Evolutionary conservation across 1,140 invertebrate species (phyloP), one percentile per base, ranked within the genome.

Genomic region (Heliconius himera): DNA sequence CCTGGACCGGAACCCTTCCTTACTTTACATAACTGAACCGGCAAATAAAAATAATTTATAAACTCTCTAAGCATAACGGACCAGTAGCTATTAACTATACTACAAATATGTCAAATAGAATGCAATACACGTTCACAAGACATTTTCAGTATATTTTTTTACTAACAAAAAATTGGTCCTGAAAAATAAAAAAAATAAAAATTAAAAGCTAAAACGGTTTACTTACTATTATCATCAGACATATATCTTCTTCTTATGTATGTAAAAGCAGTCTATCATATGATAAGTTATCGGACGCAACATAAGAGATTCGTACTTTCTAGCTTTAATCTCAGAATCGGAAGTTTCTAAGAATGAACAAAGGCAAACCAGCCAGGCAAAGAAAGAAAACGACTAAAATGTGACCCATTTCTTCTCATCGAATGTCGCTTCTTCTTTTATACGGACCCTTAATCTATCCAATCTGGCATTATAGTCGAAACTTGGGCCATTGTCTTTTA

Each of bases 401-500:
- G 76, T 78, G 78, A 80, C 70, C 72, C n/a, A 54, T 80, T 82
- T 77, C 75, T 80, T 85, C 73, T 73, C 70, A 83, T 87, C 77
- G 84, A 86, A 87, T 85, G 85, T 82, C 84, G 78, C 82, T 87
- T 70, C 70, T 87, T 85, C 75, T 84, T 85, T 85, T 82, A 80
- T 79, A 84, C 77, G 82, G 84, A 81, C 86, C 77, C 88, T 90
- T 91, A 93, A 91, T 91, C 89, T 89, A 85, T 85, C 88, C 85
- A 86, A 90, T 91, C 87, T 86, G 85, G 83, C 85, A 87, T 91
- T 90, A 90, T 81, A 89, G 87, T 87, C 89, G 85, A 89, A 91
- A 91, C 83, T 91, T 93, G 80, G 85, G 87, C 85, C 88, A 87
- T 93, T 91, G 82, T 86, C 87, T 86, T 79, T 81, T 87, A 89